phyloP scores from a whole-genome alignment of 2,113 vertebrate genomes.

The Trogon melanurus region DNA sequence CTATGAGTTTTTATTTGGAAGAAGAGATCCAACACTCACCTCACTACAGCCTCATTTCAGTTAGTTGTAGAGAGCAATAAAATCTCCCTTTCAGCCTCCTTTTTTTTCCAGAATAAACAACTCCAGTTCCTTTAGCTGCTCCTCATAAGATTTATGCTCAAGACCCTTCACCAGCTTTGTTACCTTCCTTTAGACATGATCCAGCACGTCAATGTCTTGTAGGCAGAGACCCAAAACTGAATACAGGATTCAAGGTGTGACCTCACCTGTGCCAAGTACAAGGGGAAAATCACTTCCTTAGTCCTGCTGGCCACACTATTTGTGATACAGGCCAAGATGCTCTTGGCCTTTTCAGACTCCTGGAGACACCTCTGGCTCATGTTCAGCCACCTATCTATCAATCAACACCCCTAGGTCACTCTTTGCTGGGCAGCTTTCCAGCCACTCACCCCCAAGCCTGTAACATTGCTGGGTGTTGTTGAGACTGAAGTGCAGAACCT shows the following conservation, averaged over 20 bases:
- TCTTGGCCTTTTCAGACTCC: neutral
- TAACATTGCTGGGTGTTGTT: neutral
- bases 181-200: neutral
- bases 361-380: neutral
- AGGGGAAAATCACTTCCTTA: neutral
- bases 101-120: neutral
- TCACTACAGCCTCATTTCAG: neutral
- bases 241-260: too few species aligned
- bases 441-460: neutral
- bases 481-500: too few species aligned
- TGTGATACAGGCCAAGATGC: neutral
- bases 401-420: neutral
- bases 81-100: neutral
- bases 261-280: neutral
- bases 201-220: neutral
- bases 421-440: neutral
- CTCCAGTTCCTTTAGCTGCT: neutral
- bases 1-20: neutral
- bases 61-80: neutral
- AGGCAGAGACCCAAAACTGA: neutral
- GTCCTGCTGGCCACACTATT: neutral
- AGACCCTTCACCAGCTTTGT: neutral
- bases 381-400: neutral
- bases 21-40: fast-evolving
- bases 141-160: neutral